A percentile compares a stretch with the other conserved stretches of the same genome.
These are phyloP conservation scores for Chaetops frenatus DNA, from an alignment of 2,113 vertebrate genomes.

Conservation along the genomic window DNA sequence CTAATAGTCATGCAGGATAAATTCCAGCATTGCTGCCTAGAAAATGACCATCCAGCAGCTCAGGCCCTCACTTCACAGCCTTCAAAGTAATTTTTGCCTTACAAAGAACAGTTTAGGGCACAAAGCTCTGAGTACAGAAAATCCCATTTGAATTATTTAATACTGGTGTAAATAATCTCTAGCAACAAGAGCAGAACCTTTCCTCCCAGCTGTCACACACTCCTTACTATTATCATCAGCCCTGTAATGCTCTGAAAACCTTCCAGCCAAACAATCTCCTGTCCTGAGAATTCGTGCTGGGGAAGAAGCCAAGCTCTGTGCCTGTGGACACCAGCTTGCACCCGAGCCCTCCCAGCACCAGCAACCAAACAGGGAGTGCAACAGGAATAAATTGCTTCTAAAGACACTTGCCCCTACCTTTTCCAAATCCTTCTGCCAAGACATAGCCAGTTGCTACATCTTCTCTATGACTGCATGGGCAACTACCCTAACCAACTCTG, in stretches of 20 bases:
- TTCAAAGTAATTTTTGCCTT: not conserved
- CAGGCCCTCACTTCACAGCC: not conserved
- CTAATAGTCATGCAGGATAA: not conserved
- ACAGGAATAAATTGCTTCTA: not conserved
- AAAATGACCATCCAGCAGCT: not conserved
- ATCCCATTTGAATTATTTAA: slow-evolving; percentile 57
- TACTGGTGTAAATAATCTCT: slow-evolving; percentile 43
- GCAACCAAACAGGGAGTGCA: accelerated
- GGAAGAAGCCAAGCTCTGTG: not conserved
- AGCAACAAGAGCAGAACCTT: slow-evolving; percentile 21
- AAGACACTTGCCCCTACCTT: not conserved
- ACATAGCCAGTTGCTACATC: not conserved
- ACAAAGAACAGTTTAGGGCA: slow-evolving; percentile 3
- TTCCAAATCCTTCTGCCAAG: not conserved
- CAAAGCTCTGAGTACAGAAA: not conserved
- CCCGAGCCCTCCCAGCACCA: not conserved
- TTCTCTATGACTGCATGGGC: not conserved
- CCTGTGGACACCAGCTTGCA: accelerated
- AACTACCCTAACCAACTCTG: not conserved
- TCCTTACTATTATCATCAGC: slow-evolving; percentile 20
- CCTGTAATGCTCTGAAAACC: not conserved
- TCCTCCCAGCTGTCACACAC: slow-evolving; percentile 27
- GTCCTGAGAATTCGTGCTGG: not conserved
- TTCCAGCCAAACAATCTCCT: not conserved
- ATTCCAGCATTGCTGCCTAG: not conserved